A percentile compares a stretch with the other conserved stretches of the same genome.
phyloP scores from a whole-genome alignment of 2,113 vertebrate species.

The Salvator merianae region DNA sequence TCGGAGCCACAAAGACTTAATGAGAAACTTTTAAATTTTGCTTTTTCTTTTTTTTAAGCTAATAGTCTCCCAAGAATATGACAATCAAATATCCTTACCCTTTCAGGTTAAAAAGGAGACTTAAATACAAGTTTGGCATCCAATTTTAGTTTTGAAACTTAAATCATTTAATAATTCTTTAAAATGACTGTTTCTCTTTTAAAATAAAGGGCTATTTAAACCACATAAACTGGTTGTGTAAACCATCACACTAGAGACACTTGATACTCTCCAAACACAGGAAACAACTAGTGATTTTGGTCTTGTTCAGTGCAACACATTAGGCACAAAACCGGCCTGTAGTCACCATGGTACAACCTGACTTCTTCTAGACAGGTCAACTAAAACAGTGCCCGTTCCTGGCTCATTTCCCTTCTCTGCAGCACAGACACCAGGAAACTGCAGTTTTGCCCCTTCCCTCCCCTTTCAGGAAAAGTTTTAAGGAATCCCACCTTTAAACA shows the following conservation, averaged over 20 bases:
- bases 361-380: slow-evolving; percentile 1
- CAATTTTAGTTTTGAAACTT: slow-evolving; percentile 75
- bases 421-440: slow-evolving; percentile 6
- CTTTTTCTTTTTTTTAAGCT: slow-evolving; percentile 74
- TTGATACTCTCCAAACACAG: slow-evolving; percentile 70
- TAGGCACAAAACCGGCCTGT: slow-evolving; percentile 73
- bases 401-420: neutral
- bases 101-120: slow-evolving; percentile 73
- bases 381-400: slow-evolving; percentile 5
- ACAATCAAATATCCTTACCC: slow-evolving; percentile 79
- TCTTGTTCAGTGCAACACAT: slow-evolving; percentile 86
- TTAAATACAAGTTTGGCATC: slow-evolving; percentile 78
- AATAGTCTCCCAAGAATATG: slow-evolving; percentile 87
- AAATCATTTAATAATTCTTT: slow-evolving; percentile 81
- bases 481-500: slow-evolving; percentile 56
- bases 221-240: slow-evolving; percentile 85
- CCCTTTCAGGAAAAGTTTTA: slow-evolving; percentile 35
- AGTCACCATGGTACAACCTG: slow-evolving; percentile 27
- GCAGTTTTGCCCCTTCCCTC: slow-evolving; percentile 17
- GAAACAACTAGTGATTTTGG: slow-evolving; percentile 73
- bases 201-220: slow-evolving; percentile 82
- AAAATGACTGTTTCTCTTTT: slow-evolving; percentile 78
- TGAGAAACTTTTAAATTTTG: slow-evolving; percentile 82
- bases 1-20: slow-evolving; percentile 89
- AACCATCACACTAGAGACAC: slow-evolving; percentile 81